These are phyloP conservation scores for Aporrectodea caliginosa DNA, from an alignment of 1,140 invertebrate genomes.

Conservation along the genomic window DNA sequence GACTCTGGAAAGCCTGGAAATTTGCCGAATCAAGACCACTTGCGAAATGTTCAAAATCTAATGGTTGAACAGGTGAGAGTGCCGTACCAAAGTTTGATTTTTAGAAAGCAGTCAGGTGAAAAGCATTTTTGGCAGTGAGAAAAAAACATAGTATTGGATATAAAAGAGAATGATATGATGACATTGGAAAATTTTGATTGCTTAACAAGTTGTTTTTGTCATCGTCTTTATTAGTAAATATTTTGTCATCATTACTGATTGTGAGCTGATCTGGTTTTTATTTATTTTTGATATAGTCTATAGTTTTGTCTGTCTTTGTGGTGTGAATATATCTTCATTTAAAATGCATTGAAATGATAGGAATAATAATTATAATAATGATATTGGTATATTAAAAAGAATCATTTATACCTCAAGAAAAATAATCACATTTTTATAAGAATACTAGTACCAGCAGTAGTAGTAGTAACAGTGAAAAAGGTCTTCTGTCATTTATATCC, in stretches of 20 bases:
- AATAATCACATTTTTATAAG: too few species aligned
- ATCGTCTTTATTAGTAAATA: neutral
- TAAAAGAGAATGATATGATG: too few species aligned
- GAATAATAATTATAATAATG: neutral
- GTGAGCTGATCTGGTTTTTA: too few species aligned
- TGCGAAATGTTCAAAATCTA: neutral
- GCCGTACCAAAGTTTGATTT: neutral
- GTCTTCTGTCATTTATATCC: neutral
- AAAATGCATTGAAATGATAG: neutral
- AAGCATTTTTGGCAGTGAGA: neutral
- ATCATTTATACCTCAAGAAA: neutral
- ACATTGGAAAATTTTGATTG: too few species aligned
- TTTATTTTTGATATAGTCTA: too few species aligned
- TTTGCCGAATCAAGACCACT: neutral
- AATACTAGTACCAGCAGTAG: too few species aligned
- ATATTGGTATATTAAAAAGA: neutral
- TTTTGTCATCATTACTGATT: neutral
- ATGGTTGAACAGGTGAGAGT: neutral
- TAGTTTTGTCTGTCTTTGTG: too few species aligned
- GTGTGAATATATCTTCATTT: neutral
- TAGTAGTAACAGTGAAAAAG: too few species aligned
- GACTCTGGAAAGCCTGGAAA: neutral
- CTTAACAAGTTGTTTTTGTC: too few species aligned
- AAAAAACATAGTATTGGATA: neutral
- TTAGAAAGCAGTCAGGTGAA: neutral